Base-by-base conservation (phyloP, 1,140 invertebrate genomes). In the Aphaenogaster rudis region DNA sequence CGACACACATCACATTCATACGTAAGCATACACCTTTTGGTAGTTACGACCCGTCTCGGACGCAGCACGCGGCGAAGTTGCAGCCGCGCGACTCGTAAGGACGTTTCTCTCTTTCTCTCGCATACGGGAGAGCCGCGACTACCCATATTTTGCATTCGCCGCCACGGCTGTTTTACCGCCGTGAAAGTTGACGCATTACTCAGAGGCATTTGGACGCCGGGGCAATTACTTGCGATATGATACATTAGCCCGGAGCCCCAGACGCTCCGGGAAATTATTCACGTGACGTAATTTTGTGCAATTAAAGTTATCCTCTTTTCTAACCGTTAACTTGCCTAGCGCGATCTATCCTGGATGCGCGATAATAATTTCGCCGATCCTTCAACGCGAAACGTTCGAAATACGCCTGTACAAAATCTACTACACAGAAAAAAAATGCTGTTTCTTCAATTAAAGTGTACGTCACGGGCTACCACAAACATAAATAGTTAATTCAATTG, bases 161-260 rank as follows among this genome's bases (percentile, higher is more conserved):
- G 33, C 17, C 13, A n/a, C 48, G 63, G 78, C 42, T 74, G 54
- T 84, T 84, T 84, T 74, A 42, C 42, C 33, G n/a, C 28, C 28
- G 54, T n/a, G 54, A 74, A 84, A 84, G 80, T 84, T 84, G 80
- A 84, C 80, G 28, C 80, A 61, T 84, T 84, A 84, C 67, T 84
- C 67, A 84, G 28, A 59, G 1, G 28, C 69, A 21, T 74, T 82
- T 52, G 80, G 66, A 82, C 52, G 42, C 21, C 33, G 5, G 6
- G 42, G 54, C 28, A 48, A 84, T 84, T 74, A 74, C 71, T 84
- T 48, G 71, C 28, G 54, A 54, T 39, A 48, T 54, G 78, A 81
- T 81, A 69, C 64, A 71, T 81, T 54, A 57, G 78, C 39, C 36
- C 28, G 39, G 52, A 9, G 45, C n/a, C n/a, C 17, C 59, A 48